Evolutionary conservation across 2,888 invertebrate genomes (phyloP), one percentile per base, ranked within the genome.

Genomic region (Apomyelois bistriatella): DNA sequence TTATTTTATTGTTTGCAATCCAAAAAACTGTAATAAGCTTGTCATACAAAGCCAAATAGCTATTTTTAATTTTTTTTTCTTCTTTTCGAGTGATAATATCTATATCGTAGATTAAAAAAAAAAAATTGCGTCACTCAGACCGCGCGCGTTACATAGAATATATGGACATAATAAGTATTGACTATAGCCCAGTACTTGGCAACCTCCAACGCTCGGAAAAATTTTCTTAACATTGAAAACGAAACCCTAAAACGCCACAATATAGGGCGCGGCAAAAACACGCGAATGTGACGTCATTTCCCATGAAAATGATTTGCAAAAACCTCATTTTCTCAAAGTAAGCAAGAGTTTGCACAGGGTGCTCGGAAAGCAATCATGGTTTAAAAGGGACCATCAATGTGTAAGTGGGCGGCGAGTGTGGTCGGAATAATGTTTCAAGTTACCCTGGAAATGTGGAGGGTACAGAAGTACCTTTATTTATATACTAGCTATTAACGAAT

Each of bases 361-460:
- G 43, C 30, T 28, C 28, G 46, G 15, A 32, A 35, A 46, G 46
- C 35, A 46, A 46, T 46, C 46, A 32, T 15, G 46, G 46, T 46
- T 46, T 16, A 32, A 46, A 46, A 46, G 46, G 32, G 30, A 12
- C 43, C 46, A 32, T 46, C 46, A 10, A 10, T 7, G 46, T 32
- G 15, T 32, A 46, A 46, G 46, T 32, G 32, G 40, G 16, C 13
- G 32, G 15, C 12, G 12, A 28, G 46, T 46, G 32, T 32, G 46
- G 32, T 32, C 16, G 46, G 46, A 46, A 46, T 46, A 46, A 46
- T 16, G 30, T 46, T 46, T 46, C 30, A 32, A 46, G 16, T 46
- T 46, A 32, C 42, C n/a, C 15, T 13, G 16, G 9, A 6, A 13
- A 16, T 32, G 16, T 32, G 32, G 12, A 46, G 10, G 10, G 16